These are phyloP conservation scores for Mallotus villosus DNA, from an alignment of 2,797 vertebrate genomes.

Conservation along the genomic window DNA sequence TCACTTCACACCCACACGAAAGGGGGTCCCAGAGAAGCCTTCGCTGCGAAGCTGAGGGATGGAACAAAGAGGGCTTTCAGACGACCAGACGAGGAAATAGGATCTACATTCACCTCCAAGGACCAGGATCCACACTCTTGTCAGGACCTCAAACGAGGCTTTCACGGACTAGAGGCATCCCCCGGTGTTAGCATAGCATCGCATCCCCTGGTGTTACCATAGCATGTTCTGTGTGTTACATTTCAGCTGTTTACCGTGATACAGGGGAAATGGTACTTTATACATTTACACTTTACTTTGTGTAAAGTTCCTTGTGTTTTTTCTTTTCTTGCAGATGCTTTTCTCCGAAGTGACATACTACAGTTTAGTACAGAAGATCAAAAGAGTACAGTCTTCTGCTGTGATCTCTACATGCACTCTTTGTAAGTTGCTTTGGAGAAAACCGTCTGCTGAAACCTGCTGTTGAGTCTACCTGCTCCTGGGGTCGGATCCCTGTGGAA, in stretches of 20 bases:
- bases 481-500: constrained; percentile 29
- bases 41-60: constrained; percentile 29
- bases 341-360: no score
- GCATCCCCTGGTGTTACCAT: constrained; percentile 24
- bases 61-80: constrained; percentile 57
- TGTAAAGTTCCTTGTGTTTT: no score
- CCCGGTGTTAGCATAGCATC: constrained; percentile 21
- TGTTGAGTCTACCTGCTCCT: constrained; percentile 39
- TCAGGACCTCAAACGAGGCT: constrained; percentile 40
- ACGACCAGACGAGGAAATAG: background rate
- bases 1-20: constrained; percentile 21
- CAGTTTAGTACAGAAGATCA: no score
- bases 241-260: constrained; percentile 27
- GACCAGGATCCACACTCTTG: constrained; percentile 31
- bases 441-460: no score
- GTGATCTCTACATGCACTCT: no score
- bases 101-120: constrained; percentile 25
- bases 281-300: no score
- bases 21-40: constrained; percentile 29
- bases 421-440: no score
- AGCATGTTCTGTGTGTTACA: constrained; percentile 19
- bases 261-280: no score
- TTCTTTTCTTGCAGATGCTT: no score
- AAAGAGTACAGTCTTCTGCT: no score
- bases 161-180: constrained; percentile 16